Conservation (phyloP, 2,113 vertebrate genomes). For the Sander lucioperca region DNA sequence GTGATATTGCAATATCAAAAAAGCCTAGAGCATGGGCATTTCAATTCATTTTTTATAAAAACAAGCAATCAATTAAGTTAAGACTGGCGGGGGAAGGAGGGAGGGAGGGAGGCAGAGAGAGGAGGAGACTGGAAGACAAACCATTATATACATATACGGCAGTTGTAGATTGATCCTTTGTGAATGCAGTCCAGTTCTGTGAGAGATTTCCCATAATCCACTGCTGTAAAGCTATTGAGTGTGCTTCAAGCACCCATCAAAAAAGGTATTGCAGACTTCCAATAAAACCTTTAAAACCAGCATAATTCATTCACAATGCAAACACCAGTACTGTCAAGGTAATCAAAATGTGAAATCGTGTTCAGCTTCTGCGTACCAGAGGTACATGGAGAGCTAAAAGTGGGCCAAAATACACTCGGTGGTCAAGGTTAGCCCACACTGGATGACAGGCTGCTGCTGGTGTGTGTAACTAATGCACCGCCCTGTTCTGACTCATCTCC, state of each 20-base stretch:
- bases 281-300: constrained; percentile 7
- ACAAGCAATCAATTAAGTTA: constrained; percentile 63
- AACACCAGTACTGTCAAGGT: not conserved
- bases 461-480: not conserved
- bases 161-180: constrained; percentile 37
- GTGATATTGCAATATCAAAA: constrained; percentile 53
- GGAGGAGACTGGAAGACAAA: constrained; percentile 15
- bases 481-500: constrained; percentile 44
- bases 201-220: constrained; percentile 48
- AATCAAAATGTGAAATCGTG: constrained; percentile 16
- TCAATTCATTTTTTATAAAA: constrained; percentile 64
- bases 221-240: constrained; percentile 26
- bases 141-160: constrained; percentile 10
- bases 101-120: not conserved
- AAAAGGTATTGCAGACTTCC: constrained; percentile 6
- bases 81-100: constrained; percentile 10
- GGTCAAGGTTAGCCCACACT: constrained; percentile 25
- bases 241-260: not conserved
- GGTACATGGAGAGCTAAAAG: not conserved
- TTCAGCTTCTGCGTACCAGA: not conserved
- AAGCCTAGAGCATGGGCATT: constrained; percentile 47
- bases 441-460: constrained; percentile 11
- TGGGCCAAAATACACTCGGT: constrained; percentile 24
- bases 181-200: constrained; percentile 13
- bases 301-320: not conserved